phyloP scores from a whole-genome alignment of 2,113 vertebrate species.

The Eonycteris spelaea region DNA sequence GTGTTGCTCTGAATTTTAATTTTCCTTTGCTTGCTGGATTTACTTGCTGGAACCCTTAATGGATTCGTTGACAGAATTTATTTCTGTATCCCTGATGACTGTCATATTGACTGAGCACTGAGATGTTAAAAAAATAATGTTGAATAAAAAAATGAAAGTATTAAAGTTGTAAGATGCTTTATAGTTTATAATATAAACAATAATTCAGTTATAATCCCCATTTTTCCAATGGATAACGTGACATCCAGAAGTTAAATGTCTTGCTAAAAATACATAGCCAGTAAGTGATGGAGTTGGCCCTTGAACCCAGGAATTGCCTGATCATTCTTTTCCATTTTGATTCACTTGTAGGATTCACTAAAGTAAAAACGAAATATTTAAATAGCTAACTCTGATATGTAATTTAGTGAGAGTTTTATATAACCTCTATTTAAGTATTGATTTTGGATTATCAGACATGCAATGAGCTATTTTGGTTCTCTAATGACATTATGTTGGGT shows the following conservation, averaged over 20 bases:
- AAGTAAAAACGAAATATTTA: constrained; percentile 58
- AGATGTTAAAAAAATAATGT: neutral
- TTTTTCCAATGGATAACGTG: neutral
- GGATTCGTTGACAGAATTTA: neutral
- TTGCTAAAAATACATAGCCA: neutral
- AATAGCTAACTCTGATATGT: neutral
- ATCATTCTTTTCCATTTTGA: neutral
- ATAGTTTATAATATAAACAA: neutral
- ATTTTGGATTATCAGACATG: constrained; percentile 52
- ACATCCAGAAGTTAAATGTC: neutral
- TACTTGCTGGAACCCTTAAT: neutral
- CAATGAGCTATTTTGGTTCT: constrained; percentile 48
- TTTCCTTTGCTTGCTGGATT: neutral
- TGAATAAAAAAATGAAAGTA: neutral
- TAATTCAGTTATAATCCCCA: neutral
- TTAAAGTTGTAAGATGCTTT: neutral
- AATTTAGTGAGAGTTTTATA: constrained; percentile 38
- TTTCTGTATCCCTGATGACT: neutral
- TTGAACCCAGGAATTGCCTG: neutral
- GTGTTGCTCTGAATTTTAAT: neutral
- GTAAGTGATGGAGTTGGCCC: neutral
- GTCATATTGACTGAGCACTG: neutral
- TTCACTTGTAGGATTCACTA: neutral
- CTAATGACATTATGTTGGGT: constrained; percentile 45
- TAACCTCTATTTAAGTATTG: constrained; percentile 50